Percentiles rank a stretch among this genome's conserved stretches.
phyloP scores from a whole-genome alignment of 2,888 invertebrate genomes.

The Trichopoda pennipes region DNA sequence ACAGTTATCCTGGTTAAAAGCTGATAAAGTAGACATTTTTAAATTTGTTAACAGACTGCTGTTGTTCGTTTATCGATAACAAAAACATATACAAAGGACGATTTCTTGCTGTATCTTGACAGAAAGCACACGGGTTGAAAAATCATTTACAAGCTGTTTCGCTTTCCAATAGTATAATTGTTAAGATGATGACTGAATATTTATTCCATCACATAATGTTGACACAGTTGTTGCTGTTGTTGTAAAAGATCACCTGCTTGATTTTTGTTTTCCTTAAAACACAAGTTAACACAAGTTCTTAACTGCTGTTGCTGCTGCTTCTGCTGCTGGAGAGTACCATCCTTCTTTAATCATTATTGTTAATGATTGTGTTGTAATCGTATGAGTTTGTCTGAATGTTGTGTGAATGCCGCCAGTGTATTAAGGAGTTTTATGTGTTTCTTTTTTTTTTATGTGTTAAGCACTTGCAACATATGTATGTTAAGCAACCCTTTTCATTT shows the following conservation, averaged over 20 bases:
- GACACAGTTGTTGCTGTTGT: neutral
- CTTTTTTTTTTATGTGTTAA: conserved; percentile 5
- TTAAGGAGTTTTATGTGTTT: conserved; percentile 2
- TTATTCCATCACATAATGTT: conserved; percentile 2
- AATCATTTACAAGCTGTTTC: conserved; percentile 61
- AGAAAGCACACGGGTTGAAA: conserved; percentile 30
- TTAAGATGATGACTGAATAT: neutral
- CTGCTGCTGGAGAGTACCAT: conserved; percentile 25
- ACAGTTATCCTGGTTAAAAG: conserved; percentile 42
- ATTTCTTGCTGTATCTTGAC: conserved; percentile 12
- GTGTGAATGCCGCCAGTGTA: conserved; percentile 32
- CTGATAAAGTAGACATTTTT: conserved; percentile 36
- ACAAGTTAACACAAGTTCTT: conserved; percentile 27
- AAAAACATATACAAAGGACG: neutral
- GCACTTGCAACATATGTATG: conserved; percentile 54
- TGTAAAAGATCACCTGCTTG: conserved; percentile 58
- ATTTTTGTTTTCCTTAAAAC: conserved; percentile 12
- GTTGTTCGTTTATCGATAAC: conserved; percentile 1
- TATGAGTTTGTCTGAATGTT: conserved; percentile 13
- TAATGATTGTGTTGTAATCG: conserved; percentile 45
- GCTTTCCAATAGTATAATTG: neutral
- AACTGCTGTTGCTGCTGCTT: conserved; percentile 37
- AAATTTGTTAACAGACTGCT: conserved; percentile 30
- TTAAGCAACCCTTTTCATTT: conserved; percentile 51
- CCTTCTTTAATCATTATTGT: conserved; percentile 34